phyloP scores from a whole-genome alignment of 2,113 vertebrate species.

The Psittacula cyanocephala region DNA sequence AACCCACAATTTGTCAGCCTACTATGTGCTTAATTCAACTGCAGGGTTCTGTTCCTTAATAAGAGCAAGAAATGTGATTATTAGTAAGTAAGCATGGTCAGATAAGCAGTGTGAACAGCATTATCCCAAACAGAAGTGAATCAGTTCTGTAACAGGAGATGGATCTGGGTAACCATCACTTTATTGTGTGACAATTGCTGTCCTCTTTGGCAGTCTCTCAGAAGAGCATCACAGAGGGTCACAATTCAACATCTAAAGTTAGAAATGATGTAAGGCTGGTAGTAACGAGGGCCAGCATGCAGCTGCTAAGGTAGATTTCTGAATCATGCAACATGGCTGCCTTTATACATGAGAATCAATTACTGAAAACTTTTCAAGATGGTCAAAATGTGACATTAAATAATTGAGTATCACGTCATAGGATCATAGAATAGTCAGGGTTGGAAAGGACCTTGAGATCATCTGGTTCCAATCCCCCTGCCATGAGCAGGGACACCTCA shows the following conservation, averaged over 20 bases:
- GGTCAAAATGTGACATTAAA: conserved; percentile 70
- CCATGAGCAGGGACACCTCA: background rate
- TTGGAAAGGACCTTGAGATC: background rate
- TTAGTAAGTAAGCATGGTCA: background rate
- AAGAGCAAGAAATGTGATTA: background rate
- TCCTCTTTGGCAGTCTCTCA: conserved; percentile 14
- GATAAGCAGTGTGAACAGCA: background rate
- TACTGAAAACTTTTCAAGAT: conserved; percentile 64
- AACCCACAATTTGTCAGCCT: background rate
- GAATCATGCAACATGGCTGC: background rate
- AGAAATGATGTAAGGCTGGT: conserved; percentile 31
- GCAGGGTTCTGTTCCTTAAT: background rate
- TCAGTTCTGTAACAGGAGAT: background rate
- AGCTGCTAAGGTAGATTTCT: conserved; percentile 26
- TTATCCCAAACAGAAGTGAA: background rate
- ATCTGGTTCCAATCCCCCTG: background rate
- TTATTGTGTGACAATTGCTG: background rate
- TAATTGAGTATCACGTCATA: conserved; percentile 68
- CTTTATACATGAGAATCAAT: conserved; percentile 66
- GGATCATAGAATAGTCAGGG: background rate
- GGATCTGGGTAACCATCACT: background rate
- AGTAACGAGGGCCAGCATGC: conserved; percentile 33
- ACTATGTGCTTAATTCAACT: background rate
- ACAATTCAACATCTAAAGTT: conserved; percentile 63
- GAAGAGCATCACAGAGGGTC: conserved; percentile 15